Evolutionary conservation across 2,797 vertebrate genomes (phyloP), one percentile per base, ranked within the genome.

Genomic region (Natrix natrix): DNA sequence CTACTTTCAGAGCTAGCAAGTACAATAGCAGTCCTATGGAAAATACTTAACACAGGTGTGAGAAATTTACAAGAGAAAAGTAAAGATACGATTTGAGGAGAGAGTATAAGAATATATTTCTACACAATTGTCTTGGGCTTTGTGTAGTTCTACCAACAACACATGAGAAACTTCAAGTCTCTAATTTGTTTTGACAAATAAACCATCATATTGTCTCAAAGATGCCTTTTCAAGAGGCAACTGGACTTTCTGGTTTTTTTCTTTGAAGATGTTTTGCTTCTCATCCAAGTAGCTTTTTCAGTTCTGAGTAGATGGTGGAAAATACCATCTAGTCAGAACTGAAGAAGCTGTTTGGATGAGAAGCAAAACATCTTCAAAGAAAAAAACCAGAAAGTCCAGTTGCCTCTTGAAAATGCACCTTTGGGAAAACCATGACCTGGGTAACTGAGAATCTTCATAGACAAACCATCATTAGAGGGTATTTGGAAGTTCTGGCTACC

Each of bases 1-100:
- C 86, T 95, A 91, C 78, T 43, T 48, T 92, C n/a, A 92, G 37
- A 69, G 88, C 83, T 83, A 66, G 89, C 93, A 94, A 94, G 93
- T 48, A n/a, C n/a, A 57, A 17, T 61, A 95, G 92, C 87, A 0
- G 0, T 74, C 22, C 91, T 83, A 74, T 86, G 66, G 88, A 92
- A 56, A 95, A 95, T 88, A 91, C 87, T 28, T 93, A 43, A 66
- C 32, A 69, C 17, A 14, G 0, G 10, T 28, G 1, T 7, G n/a
- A 88, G 55, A 28, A 87, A 88, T 28, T 22, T 13, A 55, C 8
- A 20, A 24, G 22, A 26, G 86, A 22, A 20, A 26, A 43, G 61
- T 48, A 54, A 90, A 55, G 3, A 43, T 20, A 37, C 37, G 6
- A 78, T 78, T 78, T 78, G 17, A 78, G 63, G 28, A n/a, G 63